Evolutionary conservation across 2,888 invertebrate species (phyloP).

Genomic region (Macrophya annulata): DNA sequence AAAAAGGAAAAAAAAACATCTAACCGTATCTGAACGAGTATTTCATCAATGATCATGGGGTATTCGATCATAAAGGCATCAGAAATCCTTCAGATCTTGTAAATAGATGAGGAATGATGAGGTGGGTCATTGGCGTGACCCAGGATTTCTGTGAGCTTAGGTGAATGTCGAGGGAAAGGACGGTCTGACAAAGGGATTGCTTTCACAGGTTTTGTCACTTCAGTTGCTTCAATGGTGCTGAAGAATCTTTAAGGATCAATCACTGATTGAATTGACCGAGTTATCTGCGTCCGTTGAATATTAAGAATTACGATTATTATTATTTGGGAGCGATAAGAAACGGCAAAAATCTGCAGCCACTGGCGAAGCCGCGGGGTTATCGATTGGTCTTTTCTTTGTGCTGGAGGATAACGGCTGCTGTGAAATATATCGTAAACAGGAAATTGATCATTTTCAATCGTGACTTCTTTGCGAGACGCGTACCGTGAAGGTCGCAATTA

Average conservation of each 20-base stretch:
- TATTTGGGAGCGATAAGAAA: slow-evolving; percentile 32
- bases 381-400: slow-evolving; percentile 29
- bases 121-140: slow-evolving; percentile 20
- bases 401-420: background rate
- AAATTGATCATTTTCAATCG: slow-evolving; percentile 53
- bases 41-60: background rate
- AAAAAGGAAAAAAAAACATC: too few relatives aligned
- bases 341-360: background rate
- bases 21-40: background rate
- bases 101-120: background rate
- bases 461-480: slow-evolving; percentile 32
- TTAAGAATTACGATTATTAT: slow-evolving; percentile 42
- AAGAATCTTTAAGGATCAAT: slow-evolving; percentile 44
- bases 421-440: slow-evolving; percentile 48
- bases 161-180: slow-evolving; percentile 27
- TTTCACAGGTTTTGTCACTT: slow-evolving; percentile 43
- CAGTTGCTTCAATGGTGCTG: slow-evolving; percentile 38
- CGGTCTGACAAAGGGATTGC: slow-evolving; percentile 44
- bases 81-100: slow-evolving; percentile 19
- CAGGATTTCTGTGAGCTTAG: slow-evolving; percentile 26
- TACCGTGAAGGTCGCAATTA: slow-evolving; percentile 36
- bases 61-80: slow-evolving; percentile 12
- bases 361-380: background rate
- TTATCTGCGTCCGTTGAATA: slow-evolving; percentile 24
- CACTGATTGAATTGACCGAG: background rate